These are phyloP conservation scores for Gnathonemus echidnorhynchus DNA, from an alignment of 2,113 vertebrate species.

Conservation along the genomic window DNA sequence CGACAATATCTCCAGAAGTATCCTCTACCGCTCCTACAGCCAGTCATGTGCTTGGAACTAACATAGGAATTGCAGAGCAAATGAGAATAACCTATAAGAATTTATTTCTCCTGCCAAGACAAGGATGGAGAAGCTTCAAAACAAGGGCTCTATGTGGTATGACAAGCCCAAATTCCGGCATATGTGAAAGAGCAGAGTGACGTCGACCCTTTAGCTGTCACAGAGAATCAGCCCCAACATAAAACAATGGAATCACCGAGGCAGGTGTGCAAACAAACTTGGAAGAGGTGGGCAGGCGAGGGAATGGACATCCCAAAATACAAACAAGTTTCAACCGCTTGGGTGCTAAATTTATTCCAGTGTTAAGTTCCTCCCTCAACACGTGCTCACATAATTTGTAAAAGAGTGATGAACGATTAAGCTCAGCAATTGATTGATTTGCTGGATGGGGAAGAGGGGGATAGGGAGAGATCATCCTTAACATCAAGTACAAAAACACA, in stretches of 20 bases:
- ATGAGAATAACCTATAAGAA: background rate
- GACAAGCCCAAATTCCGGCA: background rate
- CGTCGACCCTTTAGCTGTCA: slow-evolving; percentile 35
- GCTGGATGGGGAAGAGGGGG: background rate
- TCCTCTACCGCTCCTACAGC: background rate
- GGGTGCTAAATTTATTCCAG: slow-evolving; percentile 30
- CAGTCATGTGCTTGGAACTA: background rate
- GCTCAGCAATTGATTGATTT: background rate
- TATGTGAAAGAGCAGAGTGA: background rate
- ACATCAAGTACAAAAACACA: background rate
- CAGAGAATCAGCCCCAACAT: slow-evolving; percentile 39
- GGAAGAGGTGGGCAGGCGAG: slow-evolving; percentile 9
- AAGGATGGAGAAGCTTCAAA: background rate
- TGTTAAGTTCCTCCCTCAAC: slow-evolving; percentile 19
- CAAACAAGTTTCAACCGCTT: background rate
- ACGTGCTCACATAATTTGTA: background rate
- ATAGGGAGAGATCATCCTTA: background rate
- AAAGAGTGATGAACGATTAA: background rate
- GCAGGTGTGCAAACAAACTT: slow-evolving; percentile 56
- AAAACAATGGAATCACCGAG: slow-evolving; percentile 34
- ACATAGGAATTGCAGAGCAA: background rate
- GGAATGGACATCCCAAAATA: slow-evolving; percentile 31
- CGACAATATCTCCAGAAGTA: background rate
- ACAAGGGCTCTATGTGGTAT: background rate
- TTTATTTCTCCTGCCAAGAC: background rate